Base-by-base conservation (phyloP, 2,113 vertebrate genomes). In the Thoracochromis brauschi region DNA sequence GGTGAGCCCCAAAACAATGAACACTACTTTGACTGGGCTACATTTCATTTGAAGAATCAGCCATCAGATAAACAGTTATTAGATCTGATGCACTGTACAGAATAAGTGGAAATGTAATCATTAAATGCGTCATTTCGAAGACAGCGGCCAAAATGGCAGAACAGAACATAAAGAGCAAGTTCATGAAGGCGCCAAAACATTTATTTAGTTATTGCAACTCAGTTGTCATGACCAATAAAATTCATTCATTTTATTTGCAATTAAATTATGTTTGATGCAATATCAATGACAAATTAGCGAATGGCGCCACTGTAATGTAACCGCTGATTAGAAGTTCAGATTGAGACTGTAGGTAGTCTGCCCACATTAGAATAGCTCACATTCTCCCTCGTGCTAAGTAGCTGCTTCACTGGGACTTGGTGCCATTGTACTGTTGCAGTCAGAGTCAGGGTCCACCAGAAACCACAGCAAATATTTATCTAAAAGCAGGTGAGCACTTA, bases 311-410 rank as follows among this genome's bases (percentile, higher is more conserved):
- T 51, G 68, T 81, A 79, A 86, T 81, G 26, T 58, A 80, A 63
- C 9, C 13, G 57, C 24, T 29, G 82, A 83, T 13, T 38, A 19
- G 54, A 84, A 90, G 84, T 86, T 87, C 89, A 63, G 81, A 78
- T 24, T 38, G 65, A 53, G 45, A 4, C 54, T 19, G 83, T 51
- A 79, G 83, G 57, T 85, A 13, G 87, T 68, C 84, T 58, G 45
- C 83, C 90, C 88, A 94, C 89, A 6, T 14, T 38, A 54, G 58
- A 87, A 90, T 91, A 89, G 85, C 89, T 92, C 35, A 91, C 53
- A 92, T 87, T 92, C 88, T 85, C 53, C n/a, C 26, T 33, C n/a
- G 65, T 88, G 82, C 54, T 86, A 88, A 85, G 78, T 8, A 83
- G 88, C 42, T 63, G 57, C 81, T 85, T 85, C 60, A 21, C 2